phyloP scores from a whole-genome alignment of 2,113 vertebrate species.

The Pollachius pollachius region DNA sequence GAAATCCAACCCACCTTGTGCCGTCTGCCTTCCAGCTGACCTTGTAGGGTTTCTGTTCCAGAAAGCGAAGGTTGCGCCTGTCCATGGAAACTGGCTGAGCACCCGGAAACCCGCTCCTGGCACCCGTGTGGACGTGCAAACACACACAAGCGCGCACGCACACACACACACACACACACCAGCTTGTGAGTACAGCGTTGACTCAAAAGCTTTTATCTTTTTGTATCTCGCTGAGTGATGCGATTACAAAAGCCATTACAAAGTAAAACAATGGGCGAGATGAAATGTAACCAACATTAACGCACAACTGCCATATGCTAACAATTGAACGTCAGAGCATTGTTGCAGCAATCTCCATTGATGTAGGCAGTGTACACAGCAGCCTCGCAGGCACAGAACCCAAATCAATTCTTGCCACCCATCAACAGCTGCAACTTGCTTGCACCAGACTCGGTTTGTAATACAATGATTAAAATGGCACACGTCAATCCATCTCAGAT shows the following conservation, averaged over 20 bases:
- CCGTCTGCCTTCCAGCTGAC: constrained; percentile 99
- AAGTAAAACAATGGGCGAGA: background rate
- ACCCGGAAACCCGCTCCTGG: constrained; percentile 93
- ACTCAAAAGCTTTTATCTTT: no score
- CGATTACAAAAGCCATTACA: constrained; percentile 14
- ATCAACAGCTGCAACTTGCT: no score
- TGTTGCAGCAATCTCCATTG: background rate
- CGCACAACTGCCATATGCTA: no score
- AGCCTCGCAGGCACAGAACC: no score
- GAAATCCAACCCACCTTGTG: constrained; percentile 84
- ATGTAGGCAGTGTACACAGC: no score
- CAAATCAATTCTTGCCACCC: no score
- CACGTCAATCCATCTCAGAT: no score
- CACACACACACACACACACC: background rate
- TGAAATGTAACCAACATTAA: no score
- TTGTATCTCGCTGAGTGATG: no score
- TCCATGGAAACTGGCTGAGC: constrained; percentile 99
- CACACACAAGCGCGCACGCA: constrained; percentile 10
- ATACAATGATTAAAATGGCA: background rate
- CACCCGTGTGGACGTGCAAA: constrained; percentile 20
- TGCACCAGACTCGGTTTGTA: background rate
- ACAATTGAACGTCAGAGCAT: no score
- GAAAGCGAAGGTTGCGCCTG: constrained; percentile 88
- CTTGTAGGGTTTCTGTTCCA: constrained; percentile 95
- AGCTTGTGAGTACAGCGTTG: no score